Percentiles rank a stretch among this genome's conserved stretches.
Evolutionary conservation across 2,113 vertebrate genomes (phyloP).

Genomic region (Neotoma lepida): DNA sequence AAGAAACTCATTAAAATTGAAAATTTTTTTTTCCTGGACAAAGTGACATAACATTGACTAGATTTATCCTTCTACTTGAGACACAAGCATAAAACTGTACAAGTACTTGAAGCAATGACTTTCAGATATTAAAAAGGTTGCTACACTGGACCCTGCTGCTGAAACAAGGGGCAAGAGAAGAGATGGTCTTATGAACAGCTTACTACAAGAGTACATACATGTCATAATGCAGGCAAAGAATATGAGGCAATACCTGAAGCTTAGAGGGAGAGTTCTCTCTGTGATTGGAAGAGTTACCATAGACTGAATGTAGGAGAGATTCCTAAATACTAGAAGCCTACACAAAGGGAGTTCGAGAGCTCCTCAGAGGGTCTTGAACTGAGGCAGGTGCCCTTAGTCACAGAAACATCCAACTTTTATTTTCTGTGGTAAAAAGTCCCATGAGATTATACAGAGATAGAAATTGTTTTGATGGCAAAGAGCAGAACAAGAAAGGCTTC

Average conservation of each 20-base stretch:
- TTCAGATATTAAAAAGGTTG: background rate
- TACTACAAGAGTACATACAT: background rate
- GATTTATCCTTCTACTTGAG: background rate
- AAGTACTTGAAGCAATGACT: background rate
- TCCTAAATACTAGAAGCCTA: background rate
- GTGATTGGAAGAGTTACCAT: background rate
- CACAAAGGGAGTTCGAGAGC: background rate
- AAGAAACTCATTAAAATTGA: background rate
- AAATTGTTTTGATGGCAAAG: background rate
- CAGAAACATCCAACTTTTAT: background rate
- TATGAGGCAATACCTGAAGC: background rate
- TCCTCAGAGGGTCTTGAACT: too few relatives aligned
- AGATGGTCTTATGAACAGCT: background rate
- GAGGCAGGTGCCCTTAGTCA: background rate
- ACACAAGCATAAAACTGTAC: background rate
- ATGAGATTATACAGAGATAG: background rate
- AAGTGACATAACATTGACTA: background rate
- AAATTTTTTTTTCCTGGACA: background rate
- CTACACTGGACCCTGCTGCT: accelerated
- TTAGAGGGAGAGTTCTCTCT: background rate
- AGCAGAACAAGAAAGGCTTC: background rate
- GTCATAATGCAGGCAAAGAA: background rate
- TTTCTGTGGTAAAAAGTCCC: background rate
- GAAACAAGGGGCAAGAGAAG: background rate
- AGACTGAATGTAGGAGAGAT: background rate